Conservation (phyloP, 1,140 invertebrate species). For the Zophobas atratus region DNA sequence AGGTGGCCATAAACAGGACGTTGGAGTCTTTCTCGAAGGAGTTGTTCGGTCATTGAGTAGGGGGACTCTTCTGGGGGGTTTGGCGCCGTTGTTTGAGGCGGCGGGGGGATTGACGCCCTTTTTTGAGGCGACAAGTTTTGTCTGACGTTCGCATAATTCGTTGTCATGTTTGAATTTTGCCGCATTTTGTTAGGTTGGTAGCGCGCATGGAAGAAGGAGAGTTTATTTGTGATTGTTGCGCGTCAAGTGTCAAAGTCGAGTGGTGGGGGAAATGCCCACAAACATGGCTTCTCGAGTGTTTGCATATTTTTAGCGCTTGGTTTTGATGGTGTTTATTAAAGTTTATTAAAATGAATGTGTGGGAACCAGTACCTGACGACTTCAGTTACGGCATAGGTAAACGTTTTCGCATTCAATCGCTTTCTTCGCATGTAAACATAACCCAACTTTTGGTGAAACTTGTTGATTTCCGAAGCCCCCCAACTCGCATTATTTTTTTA, state of each 20-base stretch:
- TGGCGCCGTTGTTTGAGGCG: too few relatives aligned
- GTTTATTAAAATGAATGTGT: constrained; percentile 55
- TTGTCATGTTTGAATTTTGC: too few relatives aligned
- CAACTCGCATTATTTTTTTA: constrained; percentile 30
- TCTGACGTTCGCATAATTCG: too few relatives aligned
- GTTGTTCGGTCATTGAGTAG: too few relatives aligned
- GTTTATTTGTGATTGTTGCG: too few relatives aligned
- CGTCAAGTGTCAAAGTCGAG: neutral
- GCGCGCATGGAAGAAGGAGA: too few relatives aligned
- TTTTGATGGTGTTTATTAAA: constrained; percentile 28
- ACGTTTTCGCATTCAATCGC: constrained; percentile 27
- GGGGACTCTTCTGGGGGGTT: too few relatives aligned
- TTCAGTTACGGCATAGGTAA: constrained; percentile 59
- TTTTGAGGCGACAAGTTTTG: too few relatives aligned
- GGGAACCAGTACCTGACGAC: constrained; percentile 57
- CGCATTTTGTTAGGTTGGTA: too few relatives aligned
- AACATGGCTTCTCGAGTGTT: constrained; percentile 1
- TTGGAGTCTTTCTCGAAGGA: too few relatives aligned
- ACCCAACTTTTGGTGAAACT: constrained; percentile 18
- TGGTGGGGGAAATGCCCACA: constrained; percentile 7
- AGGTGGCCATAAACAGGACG: too few relatives aligned
- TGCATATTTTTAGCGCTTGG: constrained; percentile 18
- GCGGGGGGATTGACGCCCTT: too few relatives aligned
- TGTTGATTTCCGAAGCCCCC: constrained; percentile 43
- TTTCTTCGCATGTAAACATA: constrained; percentile 4